Conservation (phyloP, 2,888 invertebrate species). For the Phaonia tiefii region DNA sequence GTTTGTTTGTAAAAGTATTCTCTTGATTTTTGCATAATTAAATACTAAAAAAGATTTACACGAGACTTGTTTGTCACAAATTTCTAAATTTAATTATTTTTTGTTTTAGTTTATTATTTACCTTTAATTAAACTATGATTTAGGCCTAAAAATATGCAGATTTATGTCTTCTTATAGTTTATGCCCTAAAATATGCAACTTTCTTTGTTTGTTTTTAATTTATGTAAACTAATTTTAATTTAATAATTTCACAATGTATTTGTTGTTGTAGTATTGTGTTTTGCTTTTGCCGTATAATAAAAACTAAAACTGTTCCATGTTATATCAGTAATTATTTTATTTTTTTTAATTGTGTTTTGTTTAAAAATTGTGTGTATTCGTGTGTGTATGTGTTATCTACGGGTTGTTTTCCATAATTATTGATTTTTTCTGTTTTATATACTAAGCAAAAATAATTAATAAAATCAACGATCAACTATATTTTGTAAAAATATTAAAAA, state of each 20-base stretch:
- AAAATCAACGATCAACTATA: slow-evolving; percentile 43
- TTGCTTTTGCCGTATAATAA: slow-evolving; percentile 46
- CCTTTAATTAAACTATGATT: slow-evolving; percentile 65
- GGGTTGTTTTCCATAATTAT: not conserved
- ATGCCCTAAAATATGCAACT: slow-evolving; percentile 60
- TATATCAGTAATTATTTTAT: slow-evolving; percentile 40
- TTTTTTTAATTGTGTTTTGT: slow-evolving; percentile 13
- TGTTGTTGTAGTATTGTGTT: slow-evolving; percentile 41
- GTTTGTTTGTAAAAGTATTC: slow-evolving; percentile 10
- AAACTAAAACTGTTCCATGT: slow-evolving; percentile 44
- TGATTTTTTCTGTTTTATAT: slow-evolving; percentile 14
- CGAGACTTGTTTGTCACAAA: slow-evolving; percentile 39
- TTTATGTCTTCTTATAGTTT: slow-evolving; percentile 40
- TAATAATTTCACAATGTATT: slow-evolving; percentile 63
- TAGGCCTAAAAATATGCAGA: slow-evolving; percentile 63
- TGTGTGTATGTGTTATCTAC: slow-evolving; percentile 8
- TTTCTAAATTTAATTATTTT: slow-evolving; percentile 42
- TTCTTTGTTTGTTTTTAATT: slow-evolving; percentile 48
- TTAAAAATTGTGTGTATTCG: slow-evolving; percentile 49
- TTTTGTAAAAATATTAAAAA: slow-evolving; percentile 37
- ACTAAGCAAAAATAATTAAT: slow-evolving; percentile 49
- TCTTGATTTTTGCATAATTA: slow-evolving; percentile 42
- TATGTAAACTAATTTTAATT: slow-evolving; percentile 61
- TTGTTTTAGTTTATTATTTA: slow-evolving; percentile 34
- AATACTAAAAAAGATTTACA: slow-evolving; percentile 54